Evolutionary conservation across 2,797 vertebrate genomes (phyloP), one percentile per base, ranked within the genome.

Genomic region (Miichthys miiuy): DNA sequence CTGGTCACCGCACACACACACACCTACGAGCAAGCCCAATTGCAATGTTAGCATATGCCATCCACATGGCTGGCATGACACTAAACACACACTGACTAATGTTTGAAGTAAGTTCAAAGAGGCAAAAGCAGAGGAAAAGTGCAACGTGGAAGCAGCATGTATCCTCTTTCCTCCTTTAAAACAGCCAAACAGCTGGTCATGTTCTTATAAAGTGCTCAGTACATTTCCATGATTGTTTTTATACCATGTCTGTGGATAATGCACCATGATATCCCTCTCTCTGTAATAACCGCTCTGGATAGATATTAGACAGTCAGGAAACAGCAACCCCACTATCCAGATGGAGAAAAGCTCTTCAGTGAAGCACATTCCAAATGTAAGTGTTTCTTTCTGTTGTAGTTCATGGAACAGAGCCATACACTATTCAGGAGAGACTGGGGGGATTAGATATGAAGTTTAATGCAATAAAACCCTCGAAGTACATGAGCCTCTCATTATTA

Each of bases 1-100:
- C 89, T 83, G 92, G 93, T 93, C 94, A 93, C 92, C 82, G 79
- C 72, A 83, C 77, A 95, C 25, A 95, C 25, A 25, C 89, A 95
- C 89, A 95, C 94, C 92, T 90, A 91, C 92, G 89, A 91, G 84
- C 77, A 78, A 79, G 80, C 88, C 92, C 91, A 51, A 77, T 79
- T 88, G 72, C 80, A 92, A 89, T 89, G 92, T 93, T 92, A 94
- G 92, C 96, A 97, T 96, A 95, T 96, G 96, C 94, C 95, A 95
- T 95, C 92, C 97, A 97, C 96, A 96, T 96, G 96, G 95, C 93
- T 95, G 95, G 95, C 95, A 96, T 82, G 86, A 94, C 95, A 96
- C 94, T 95, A 95, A 95, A 96, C 95, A 87, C 90, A 91, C 91
- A 92, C 72, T 87, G 84, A 86, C 91, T 91, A 83, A 92, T 93